Evolutionary conservation across 2,888 invertebrate species (phyloP).

Genomic region (Thymelicus lineola): DNA sequence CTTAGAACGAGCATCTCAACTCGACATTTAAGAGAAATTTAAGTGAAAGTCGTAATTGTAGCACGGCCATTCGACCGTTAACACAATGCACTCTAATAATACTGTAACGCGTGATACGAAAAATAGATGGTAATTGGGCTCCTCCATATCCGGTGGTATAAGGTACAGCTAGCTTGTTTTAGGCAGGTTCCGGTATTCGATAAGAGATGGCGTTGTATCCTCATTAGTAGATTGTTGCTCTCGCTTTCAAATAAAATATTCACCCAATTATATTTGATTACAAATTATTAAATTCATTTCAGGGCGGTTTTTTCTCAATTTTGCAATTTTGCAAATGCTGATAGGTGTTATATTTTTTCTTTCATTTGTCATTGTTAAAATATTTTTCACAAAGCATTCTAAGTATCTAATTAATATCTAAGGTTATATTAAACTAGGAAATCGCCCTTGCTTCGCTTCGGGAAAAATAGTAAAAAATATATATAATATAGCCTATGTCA

Average conservation of each 20-base stretch:
- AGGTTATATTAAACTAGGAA: too few relatives aligned
- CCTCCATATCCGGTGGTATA: conserved; percentile 39
- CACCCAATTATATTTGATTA: too few relatives aligned
- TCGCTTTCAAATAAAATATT: background rate
- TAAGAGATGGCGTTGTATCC: background rate
- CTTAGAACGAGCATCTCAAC: conserved; percentile 23
- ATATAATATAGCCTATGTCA: too few relatives aligned
- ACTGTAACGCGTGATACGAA: conserved; percentile 41
- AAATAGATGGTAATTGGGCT: conserved; percentile 42
- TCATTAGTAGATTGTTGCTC: background rate
- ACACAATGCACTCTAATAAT: conserved; percentile 49
- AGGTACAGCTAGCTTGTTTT: background rate
- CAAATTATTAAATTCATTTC: too few relatives aligned
- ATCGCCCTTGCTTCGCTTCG: too few relatives aligned
- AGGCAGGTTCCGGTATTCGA: background rate
- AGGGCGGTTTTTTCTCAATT: too few relatives aligned
- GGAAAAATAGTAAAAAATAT: too few relatives aligned
- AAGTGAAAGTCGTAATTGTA: conserved; percentile 56
- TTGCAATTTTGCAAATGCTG: too few relatives aligned
- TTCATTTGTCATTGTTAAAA: too few relatives aligned
- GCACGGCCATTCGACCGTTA: conserved; percentile 54
- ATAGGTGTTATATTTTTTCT: too few relatives aligned
- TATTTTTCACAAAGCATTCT: too few relatives aligned
- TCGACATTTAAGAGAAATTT: conserved; percentile 53
- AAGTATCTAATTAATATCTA: too few relatives aligned